Percentiles rank a stretch among this genome's conserved stretches.
Conservation (phyloP, 2,888 invertebrate genomes). For the Acronicta alni region DNA sequence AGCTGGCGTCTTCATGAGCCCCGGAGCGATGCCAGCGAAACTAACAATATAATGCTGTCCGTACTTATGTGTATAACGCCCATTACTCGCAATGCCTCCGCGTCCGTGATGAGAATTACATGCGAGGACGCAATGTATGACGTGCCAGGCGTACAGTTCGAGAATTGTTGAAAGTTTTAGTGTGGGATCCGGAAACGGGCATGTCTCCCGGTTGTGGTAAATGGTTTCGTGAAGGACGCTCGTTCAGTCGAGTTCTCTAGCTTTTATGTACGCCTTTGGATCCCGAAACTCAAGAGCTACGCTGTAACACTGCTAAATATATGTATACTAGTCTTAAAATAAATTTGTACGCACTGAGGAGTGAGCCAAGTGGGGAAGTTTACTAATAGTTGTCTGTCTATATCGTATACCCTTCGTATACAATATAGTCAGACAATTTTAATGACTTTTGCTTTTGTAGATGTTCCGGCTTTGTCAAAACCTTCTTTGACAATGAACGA, state of each 20-base stretch:
- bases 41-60: slow-evolving; percentile 41
- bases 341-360: slow-evolving; percentile 28
- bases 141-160: slow-evolving; percentile 34
- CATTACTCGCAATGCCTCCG: slow-evolving; percentile 48
- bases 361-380: slow-evolving; percentile 23
- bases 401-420: not conserved
- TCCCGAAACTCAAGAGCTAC: slow-evolving; percentile 48
- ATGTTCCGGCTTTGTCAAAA: not conserved
- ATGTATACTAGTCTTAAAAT: slow-evolving; percentile 29
- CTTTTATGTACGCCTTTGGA: slow-evolving; percentile 54
- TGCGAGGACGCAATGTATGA: slow-evolving; percentile 58
- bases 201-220: slow-evolving; percentile 63
- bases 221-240: slow-evolving; percentile 65
- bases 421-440: slow-evolving; percentile 9
- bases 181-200: slow-evolving; percentile 52
- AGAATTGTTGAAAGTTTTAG: slow-evolving; percentile 44
- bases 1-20: slow-evolving; percentile 64
- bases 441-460: slow-evolving; percentile 5
- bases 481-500: not conserved
- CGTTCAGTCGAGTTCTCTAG: slow-evolving; percentile 60
- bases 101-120: slow-evolving; percentile 19
- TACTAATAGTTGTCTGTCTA: slow-evolving; percentile 17
- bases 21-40: slow-evolving; percentile 38
- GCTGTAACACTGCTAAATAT: slow-evolving; percentile 37
- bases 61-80: slow-evolving; percentile 32